Conservation (phyloP, 53 echinoderm and acorn worm species). For the Astropecten irregularis region DNA sequence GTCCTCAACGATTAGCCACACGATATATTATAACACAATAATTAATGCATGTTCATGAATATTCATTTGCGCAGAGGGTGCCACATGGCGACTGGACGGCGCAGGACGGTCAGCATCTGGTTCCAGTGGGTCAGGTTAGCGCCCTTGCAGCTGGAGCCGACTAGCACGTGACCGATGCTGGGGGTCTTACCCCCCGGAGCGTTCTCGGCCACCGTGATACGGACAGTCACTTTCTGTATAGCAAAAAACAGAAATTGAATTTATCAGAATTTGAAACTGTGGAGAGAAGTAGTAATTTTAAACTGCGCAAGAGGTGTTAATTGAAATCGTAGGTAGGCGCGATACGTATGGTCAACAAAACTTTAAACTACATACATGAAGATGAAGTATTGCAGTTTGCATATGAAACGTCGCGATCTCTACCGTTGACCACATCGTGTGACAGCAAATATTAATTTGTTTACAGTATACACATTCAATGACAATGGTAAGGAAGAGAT, state of each 20-base stretch:
- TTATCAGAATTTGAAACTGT: neutral
- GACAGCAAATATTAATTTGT: too few species aligned
- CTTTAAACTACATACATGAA: too few species aligned
- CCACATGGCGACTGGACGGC: constrained; percentile 96
- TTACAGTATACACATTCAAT: too few species aligned
- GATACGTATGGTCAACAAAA: too few species aligned
- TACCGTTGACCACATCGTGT: too few species aligned
- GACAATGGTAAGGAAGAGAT: too few species aligned
- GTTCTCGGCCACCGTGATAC: constrained; percentile 85
- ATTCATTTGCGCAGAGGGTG: constrained; percentile 75
- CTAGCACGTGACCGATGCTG: constrained; percentile 87
- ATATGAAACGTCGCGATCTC: too few species aligned
- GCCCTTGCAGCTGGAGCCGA: constrained; percentile 82
- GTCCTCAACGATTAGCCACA: too few species aligned
- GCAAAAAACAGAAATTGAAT: neutral
- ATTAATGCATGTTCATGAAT: constrained; percentile 5
- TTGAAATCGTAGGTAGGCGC: too few species aligned
- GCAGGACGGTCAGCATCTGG: constrained; percentile 91
- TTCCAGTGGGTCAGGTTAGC: constrained; percentile 90
- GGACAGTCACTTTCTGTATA: constrained; percentile 79
- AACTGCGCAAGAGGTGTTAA: neutral
- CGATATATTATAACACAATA: too few species aligned
- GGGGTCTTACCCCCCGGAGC: constrained; percentile 76
- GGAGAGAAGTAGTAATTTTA: neutral
- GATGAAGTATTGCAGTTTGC: too few species aligned